These are phyloP conservation scores for Chloroceryle inda DNA, from an alignment of 2,797 vertebrate genomes.

Conservation along the genomic window DNA sequence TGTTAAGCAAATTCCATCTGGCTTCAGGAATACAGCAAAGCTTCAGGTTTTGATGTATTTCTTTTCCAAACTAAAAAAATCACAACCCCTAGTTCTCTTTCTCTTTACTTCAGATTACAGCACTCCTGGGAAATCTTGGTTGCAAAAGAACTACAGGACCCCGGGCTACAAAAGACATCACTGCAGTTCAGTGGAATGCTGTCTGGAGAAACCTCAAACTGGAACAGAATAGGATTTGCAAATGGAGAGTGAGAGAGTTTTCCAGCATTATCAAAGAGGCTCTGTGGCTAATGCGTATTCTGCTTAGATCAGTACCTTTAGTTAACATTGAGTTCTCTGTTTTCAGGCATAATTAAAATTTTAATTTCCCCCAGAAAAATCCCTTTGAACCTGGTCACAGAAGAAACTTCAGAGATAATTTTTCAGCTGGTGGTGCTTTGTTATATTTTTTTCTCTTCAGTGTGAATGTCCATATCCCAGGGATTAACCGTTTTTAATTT, in stretches of 20 bases:
- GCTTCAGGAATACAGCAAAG: not conserved
- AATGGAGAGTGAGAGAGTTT: not conserved
- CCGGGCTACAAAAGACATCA: not conserved
- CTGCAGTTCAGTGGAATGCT: slow-evolving; percentile 2
- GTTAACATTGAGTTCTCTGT: not conserved
- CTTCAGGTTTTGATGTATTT: not conserved
- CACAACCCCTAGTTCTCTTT: not conserved
- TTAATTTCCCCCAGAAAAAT: slow-evolving; percentile 13
- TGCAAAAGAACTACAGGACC: not conserved
- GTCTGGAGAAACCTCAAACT: not conserved
- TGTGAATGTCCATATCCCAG: not conserved
- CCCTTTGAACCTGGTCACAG: not conserved
- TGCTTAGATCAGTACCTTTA: slow-evolving; percentile 18
- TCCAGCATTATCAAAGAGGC: not conserved
- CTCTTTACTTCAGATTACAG: not conserved
- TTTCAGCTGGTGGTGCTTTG: not conserved
- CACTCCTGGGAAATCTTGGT: slow-evolving; percentile 12
- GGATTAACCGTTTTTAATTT: not conserved
- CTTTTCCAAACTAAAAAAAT: not conserved
- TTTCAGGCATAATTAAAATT: slow-evolving; percentile 36
- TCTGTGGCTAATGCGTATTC: not conserved
- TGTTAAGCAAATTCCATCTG: not conserved
- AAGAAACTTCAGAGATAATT: slow-evolving; percentile 11
- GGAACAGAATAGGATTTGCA: not conserved
- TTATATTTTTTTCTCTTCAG: not conserved